Evolutionary conservation across 2,113 vertebrate species (phyloP), one percentile per base, ranked within the genome.

Genomic region (Marcusenius ussheri): DNA sequence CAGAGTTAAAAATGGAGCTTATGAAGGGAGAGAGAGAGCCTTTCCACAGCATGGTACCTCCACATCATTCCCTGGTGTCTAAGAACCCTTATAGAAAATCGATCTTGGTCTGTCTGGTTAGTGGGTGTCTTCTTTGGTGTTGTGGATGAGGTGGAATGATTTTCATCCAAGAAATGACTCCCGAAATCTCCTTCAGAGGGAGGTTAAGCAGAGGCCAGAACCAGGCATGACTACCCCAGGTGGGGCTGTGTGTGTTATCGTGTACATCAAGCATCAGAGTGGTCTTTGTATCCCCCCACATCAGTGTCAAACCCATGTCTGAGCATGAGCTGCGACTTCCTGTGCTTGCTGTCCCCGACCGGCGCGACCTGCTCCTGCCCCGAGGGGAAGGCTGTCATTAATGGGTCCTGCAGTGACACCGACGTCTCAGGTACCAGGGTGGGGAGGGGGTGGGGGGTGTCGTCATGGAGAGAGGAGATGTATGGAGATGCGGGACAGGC

Each of bases 271-370:
- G 17, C 21, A 4, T 15, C 77, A 21, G 15, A 49, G 50, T 9
- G 46, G 27, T 84, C 39, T 45, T 17, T 84, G 7, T 84, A 46
- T 84, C 84, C 49, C n/a, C 51, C 70, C 35, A 70, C 46, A 83
- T 92, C 91, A 98, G 97, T 96, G 88, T 95, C 95, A 31, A 98
- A 97, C 93, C 97, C 97, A 0, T 98, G 97, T 89, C 93, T 95
- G 91, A 95, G 94, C 77, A 93, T 96, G 93, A 94, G 91, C 0
- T 98, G 97, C 91, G 96, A 97, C 51, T 97, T 97, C 91, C 95
- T 98, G 91, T 98, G 97, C 92, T 94, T 98, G 46, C 95, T 98
- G 42, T 97, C 96, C 91, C 97, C 97, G 90, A 95, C 92, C 90
- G 97, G 97, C 46, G 97, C 96, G 62, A 95, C 95, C 0, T 98